Base-by-base conservation (phyloP, 2,888 invertebrate genomes). In the Eilema griseolum region DNA sequence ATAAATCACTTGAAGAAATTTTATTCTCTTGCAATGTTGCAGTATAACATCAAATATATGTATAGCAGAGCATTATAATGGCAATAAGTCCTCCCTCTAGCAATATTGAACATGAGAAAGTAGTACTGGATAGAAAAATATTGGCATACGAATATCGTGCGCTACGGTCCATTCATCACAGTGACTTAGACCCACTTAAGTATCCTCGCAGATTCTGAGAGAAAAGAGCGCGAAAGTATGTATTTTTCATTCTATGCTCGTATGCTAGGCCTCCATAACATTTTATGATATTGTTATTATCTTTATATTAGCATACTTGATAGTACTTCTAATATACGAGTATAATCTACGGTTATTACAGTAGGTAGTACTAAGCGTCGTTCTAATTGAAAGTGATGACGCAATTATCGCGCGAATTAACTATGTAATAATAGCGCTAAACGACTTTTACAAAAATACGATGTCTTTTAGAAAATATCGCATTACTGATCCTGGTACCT, bases 201-300 rank as follows among this genome's bases (percentile, higher is more conserved):
- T 64, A 69, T 69, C 69, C 41, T 59, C 69, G 28, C 64, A 59
- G 28, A 64, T 64, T 69, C 69, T 64, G 28, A 60, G 57, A 69
- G 64, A 60, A 69, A 64, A 28, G 46, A 59, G 59, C 59, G 59
- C 46, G 63, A 69, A 64, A 63, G 52, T 52, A 52, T 52, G 63
- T 64, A 69, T 59, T 69, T 69, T 69, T 61, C 69, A 69, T 64
- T 69, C n/a, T 46, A 28, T 41, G 37, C 62, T 59, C 57, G 62
- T 63, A 63, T 59, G 41, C 41, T 24, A n/a, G 23, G 69, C 69
- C 68, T 63, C 57, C 59, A 41, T 64, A 20, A 69, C 64, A 31
- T 69, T 69, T 69, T 60, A 69, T 69, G 69, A 69, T 68, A 69
- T 59, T 69, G 69, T 64, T 64, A 69, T 69, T 69, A 64, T 64